A percentile compares a stretch with the other conserved stretches of the same genome.
Conservation (phyloP, 2,113 vertebrate genomes). For the Rhynchopsitta pachyrhyncha region DNA sequence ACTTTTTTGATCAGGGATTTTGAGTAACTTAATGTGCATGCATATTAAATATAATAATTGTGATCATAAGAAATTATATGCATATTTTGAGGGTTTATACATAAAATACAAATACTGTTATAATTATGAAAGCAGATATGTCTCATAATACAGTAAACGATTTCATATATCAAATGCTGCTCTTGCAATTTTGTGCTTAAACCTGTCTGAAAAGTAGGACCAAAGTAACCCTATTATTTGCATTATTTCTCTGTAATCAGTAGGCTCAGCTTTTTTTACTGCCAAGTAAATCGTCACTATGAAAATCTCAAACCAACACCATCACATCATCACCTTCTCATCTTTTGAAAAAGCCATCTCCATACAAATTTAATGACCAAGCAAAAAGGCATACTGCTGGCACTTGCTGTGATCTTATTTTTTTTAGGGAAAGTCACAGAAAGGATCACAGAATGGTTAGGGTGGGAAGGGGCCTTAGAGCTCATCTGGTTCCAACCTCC, state of each 20-base stretch:
- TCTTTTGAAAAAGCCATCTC: not conserved
- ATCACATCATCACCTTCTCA: not conserved
- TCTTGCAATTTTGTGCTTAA: not conserved
- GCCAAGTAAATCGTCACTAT: not conserved
- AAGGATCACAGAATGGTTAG: not conserved
- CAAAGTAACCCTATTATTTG: not conserved
- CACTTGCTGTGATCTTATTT: accelerated
- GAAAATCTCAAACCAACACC: not conserved
- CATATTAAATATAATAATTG: not conserved
- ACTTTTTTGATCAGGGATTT: not conserved
- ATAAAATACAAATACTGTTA: not conserved
- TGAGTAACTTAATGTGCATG: not conserved
- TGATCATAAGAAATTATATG: not conserved
- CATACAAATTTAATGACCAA: not conserved
- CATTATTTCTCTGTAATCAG: not conserved
- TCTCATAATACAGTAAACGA: not conserved
- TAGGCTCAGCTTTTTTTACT: not conserved
- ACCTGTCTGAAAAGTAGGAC: not conserved
- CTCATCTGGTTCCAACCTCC: not conserved
- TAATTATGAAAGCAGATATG: not conserved
- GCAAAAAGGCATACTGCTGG: not conserved
- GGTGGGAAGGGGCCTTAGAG: not conserved
- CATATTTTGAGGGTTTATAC: accelerated
- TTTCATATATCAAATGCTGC: not conserved
- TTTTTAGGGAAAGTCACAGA: not conserved